Percentiles rank a stretch among this genome's conserved stretches.
Conservation (phyloP, 2,888 invertebrate genomes). For the Pocota personata region DNA sequence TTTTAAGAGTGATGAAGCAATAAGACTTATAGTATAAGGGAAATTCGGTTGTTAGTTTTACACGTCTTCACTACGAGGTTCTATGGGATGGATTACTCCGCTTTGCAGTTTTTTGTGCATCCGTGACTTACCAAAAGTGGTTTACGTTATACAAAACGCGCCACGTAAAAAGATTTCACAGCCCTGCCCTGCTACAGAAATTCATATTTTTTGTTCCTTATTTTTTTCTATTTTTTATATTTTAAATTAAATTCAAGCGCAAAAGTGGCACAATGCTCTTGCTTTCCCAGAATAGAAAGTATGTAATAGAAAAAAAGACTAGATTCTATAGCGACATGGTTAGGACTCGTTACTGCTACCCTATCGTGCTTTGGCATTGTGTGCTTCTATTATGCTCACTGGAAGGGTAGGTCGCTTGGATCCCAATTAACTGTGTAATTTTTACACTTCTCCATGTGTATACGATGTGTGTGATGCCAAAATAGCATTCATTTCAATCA, state of each 20-base stretch:
- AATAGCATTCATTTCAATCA: conserved; percentile 68
- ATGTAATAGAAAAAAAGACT: conserved; percentile 4
- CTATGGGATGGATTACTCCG: too few species aligned
- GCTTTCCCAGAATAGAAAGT: conserved; percentile 13
- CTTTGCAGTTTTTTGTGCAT: too few species aligned
- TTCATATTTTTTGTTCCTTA: neutral
- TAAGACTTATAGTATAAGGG: too few species aligned
- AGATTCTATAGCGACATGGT: conserved; percentile 61
- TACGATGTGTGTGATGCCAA: conserved; percentile 37
- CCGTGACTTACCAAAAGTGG: too few species aligned
- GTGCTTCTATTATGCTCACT: conserved; percentile 41
- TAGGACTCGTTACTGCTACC: conserved; percentile 49
- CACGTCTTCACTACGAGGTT: too few species aligned
- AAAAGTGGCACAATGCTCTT: conserved; percentile 64
- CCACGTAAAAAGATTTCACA: conserved; percentile 7
- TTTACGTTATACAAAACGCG: neutral
- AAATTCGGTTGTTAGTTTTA: too few species aligned
- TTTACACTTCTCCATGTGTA: conserved; percentile 42
- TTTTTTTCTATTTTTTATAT: conserved; percentile 20
- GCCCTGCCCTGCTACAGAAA: conserved; percentile 12
- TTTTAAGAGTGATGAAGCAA: too few species aligned
- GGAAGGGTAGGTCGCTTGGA: conserved; percentile 47
- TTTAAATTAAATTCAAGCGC: conserved; percentile 59
- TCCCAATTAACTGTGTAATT: conserved; percentile 69
- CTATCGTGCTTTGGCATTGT: conserved; percentile 44